Percentiles rank a stretch among this genome's conserved stretches.
Evolutionary conservation across 2,797 vertebrate genomes (phyloP).

Genomic region (Microctenopoma steveboyesi): DNA sequence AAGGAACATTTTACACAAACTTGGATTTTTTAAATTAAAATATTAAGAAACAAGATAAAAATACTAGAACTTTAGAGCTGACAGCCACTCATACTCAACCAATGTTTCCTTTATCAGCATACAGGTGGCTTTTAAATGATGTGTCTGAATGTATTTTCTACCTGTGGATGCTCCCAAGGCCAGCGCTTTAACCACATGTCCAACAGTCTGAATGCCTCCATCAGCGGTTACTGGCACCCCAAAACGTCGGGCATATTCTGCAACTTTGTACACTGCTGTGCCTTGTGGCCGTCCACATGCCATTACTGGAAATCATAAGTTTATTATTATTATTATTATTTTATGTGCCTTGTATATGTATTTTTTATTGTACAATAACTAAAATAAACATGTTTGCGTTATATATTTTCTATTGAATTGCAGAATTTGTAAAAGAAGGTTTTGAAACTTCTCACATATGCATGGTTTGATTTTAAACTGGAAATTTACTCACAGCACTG

Average conservation of each 20-base stretch:
- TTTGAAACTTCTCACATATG: not conserved
- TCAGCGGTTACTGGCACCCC: constrained; percentile 94
- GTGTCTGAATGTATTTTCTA: constrained; percentile 45
- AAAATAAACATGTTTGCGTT: not conserved
- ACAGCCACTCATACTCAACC: not conserved
- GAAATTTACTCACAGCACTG: not conserved
- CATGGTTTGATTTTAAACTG: not conserved
- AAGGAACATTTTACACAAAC: not conserved
- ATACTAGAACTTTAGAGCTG: not conserved
- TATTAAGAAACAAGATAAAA: not conserved
- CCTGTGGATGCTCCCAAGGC: constrained; percentile 94
- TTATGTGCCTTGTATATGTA: not conserved
- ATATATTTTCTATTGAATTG: not conserved
- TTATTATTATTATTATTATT: not conserved
- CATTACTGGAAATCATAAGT: constrained; percentile 84
- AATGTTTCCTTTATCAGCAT: not conserved
- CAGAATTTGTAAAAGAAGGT: not conserved
- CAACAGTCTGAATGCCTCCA: constrained; percentile 93
- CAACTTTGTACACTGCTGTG: constrained; percentile 94
- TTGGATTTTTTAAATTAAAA: no score
- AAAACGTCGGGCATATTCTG: constrained; percentile 92
- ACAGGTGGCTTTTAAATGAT: not conserved
- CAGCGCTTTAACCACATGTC: constrained; percentile 93
- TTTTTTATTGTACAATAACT: not conserved
- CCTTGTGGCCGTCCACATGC: constrained; percentile 93